These are phyloP conservation scores for Halcyon badia DNA, from an alignment of 2,797 vertebrate species.

Conservation along the genomic window DNA sequence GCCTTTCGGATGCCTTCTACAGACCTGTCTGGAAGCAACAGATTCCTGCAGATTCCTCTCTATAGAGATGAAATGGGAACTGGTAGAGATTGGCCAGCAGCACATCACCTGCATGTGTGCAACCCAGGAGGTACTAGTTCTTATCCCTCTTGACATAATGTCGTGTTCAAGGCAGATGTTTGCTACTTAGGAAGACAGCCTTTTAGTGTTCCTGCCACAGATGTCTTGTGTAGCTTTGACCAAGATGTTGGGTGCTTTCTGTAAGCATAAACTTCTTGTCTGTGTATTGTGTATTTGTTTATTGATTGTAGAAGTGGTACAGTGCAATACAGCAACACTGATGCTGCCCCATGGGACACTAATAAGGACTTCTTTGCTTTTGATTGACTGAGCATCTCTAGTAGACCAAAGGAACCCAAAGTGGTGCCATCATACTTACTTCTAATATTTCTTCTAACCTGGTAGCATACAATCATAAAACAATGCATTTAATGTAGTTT, in stretches of 20 bases:
- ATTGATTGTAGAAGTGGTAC: background rate
- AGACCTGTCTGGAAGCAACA: constrained; percentile 9
- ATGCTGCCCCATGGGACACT: background rate
- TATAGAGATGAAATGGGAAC: background rate
- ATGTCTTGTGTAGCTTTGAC: background rate
- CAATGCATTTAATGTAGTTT: background rate
- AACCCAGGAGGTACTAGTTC: background rate
- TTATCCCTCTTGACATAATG: background rate
- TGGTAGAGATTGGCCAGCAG: background rate
- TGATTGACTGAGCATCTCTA: background rate
- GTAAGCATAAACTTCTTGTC: background rate
- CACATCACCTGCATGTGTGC: background rate
- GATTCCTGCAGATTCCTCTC: constrained; percentile 10
- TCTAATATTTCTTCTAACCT: background rate
- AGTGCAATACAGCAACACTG: background rate
- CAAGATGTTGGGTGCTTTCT: background rate
- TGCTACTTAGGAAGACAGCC: background rate
- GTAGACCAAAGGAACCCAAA: background rate
- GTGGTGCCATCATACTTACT: background rate
- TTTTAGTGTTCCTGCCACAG: background rate
- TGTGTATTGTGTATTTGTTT: background rate
- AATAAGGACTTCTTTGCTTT: background rate
- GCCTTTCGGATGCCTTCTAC: constrained; percentile 17
- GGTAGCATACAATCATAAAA: background rate
- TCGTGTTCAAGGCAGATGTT: constrained; percentile 13